phyloP scores from a whole-genome alignment of 2,888 invertebrate species.

The Melinopterus prodromus region DNA sequence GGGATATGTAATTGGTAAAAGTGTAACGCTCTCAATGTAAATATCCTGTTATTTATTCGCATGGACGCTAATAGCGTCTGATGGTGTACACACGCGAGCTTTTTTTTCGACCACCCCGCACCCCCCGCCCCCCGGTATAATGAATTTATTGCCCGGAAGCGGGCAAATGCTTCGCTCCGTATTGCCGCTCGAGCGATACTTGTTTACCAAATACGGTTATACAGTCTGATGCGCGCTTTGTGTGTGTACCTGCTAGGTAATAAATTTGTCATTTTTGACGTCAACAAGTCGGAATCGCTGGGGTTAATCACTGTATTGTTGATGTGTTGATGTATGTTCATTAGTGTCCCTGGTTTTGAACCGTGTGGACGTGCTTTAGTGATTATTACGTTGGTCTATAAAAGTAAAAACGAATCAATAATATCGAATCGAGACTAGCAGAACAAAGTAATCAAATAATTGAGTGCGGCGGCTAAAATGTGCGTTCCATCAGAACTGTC shows the following conservation, averaged over 20 bases:
- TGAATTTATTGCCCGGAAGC: constrained; percentile 4
- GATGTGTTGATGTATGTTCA: too few relatives aligned
- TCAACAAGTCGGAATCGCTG: too few relatives aligned
- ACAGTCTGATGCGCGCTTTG: background rate
- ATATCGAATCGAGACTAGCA: too few relatives aligned
- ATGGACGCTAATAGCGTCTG: background rate
- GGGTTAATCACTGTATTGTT: too few relatives aligned
- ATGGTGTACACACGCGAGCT: background rate
- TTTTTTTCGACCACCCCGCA: background rate
- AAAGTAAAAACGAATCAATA: too few relatives aligned
- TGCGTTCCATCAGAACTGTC: too few relatives aligned
- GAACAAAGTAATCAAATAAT: too few relatives aligned
- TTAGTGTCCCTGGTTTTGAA: too few relatives aligned
- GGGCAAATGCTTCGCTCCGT: background rate
- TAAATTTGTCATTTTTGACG: too few relatives aligned
- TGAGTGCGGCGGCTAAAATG: too few relatives aligned
- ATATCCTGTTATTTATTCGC: background rate
- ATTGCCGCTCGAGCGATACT: background rate
- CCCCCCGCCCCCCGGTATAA: background rate
- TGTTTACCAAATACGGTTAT: background rate
- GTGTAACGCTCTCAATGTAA: constrained; percentile 4
- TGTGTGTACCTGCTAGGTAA: background rate
- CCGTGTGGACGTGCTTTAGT: too few relatives aligned
- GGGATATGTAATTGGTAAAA: background rate
- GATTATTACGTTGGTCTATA: too few relatives aligned